Conservation (phyloP, 2,797 vertebrate genomes). For the Toxotes lorentzi region DNA sequence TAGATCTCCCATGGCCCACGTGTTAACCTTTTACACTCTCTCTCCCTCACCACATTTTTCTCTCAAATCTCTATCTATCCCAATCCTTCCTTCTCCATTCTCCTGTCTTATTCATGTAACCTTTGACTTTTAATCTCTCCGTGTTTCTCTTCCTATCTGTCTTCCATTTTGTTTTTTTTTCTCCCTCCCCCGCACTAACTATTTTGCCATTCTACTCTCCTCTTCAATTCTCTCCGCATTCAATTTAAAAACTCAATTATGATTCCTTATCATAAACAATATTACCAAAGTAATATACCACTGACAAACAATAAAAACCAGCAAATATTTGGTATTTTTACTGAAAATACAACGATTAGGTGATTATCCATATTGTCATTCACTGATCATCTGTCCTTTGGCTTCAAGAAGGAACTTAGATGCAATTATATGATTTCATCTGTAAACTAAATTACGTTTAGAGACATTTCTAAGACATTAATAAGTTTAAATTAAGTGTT, state of each 20-base stretch:
- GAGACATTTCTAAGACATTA: too few relatives aligned
- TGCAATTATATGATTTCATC: neutral
- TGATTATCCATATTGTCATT: neutral
- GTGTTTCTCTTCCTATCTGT: constrained; percentile 21
- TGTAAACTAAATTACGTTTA: too few relatives aligned
- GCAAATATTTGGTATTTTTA: neutral
- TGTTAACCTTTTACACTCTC: constrained; percentile 54
- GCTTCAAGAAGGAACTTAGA: neutral
- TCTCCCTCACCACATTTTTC: constrained; percentile 45
- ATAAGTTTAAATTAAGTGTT: too few relatives aligned
- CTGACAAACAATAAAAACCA: neutral
- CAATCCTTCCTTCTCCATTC: constrained; percentile 1
- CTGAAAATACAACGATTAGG: neutral
- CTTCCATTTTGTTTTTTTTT: neutral
- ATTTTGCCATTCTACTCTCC: neutral
- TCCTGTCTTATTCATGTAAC: constrained; percentile 9
- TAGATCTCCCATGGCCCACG: constrained; percentile 51
- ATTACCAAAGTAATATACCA: neutral
- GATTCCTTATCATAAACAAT: constrained; percentile 18
- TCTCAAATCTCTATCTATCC: constrained; percentile 35
- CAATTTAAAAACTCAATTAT: constrained; percentile 21
- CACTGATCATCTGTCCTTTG: neutral
- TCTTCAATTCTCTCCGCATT: too few relatives aligned
- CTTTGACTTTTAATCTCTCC: constrained; percentile 25
- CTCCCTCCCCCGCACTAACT: neutral